These are phyloP conservation scores for Terebella lapidaria DNA, from an alignment of 2,888 invertebrate species.

Conservation along the genomic window DNA sequence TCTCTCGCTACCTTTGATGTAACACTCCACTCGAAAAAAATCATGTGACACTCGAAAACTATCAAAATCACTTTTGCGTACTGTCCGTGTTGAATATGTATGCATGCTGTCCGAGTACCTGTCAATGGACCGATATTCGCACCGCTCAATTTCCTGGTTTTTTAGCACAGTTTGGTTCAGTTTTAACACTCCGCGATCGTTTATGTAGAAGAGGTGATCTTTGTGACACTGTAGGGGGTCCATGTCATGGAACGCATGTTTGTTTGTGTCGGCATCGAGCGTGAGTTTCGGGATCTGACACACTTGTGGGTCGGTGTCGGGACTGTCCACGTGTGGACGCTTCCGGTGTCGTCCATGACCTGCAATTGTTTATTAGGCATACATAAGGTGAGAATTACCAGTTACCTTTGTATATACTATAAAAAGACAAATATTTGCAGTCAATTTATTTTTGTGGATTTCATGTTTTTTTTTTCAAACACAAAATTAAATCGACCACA, in stretches of 20 bases:
- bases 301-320: background rate
- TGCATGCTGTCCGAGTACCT: background rate
- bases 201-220: background rate
- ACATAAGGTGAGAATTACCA: no score
- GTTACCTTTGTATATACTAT: no score
- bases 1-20: background rate
- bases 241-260: background rate
- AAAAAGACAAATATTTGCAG: no score
- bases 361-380: no score
- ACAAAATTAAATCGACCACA: no score
- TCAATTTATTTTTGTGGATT: no score
- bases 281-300: background rate
- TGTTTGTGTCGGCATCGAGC: background rate
- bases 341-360: no score
- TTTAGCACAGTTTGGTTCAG: background rate
- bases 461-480: no score
- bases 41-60: background rate
- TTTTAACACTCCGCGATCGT: background rate
- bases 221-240: background rate
- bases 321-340: no score
- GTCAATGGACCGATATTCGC: background rate
- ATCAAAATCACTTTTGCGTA: background rate
- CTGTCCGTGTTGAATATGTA: background rate
- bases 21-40: slow-evolving; percentile 2
- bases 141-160: background rate